Evolutionary conservation across 64 coral and sea anemone genomes (phyloP).

Genomic region (Pachyseris speciosa): DNA sequence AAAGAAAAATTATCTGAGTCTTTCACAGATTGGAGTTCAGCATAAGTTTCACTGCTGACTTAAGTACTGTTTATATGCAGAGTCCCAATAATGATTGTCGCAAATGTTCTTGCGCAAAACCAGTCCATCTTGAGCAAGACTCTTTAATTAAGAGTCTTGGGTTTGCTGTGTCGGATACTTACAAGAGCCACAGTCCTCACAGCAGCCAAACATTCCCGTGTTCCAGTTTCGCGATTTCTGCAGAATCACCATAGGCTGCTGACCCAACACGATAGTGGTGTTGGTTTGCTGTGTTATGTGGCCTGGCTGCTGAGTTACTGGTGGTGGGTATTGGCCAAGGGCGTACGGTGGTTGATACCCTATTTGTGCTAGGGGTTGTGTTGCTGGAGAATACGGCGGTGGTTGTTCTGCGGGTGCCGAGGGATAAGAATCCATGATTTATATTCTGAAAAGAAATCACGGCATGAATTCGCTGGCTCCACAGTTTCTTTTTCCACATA

Average conservation of each 20-base stretch:
- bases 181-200: constrained; percentile 35
- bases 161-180: not conserved
- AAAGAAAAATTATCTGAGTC: too few relatives aligned
- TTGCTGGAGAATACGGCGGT: not conserved
- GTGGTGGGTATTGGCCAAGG: not conserved
- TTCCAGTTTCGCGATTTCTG: not conserved
- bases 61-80: too few relatives aligned
- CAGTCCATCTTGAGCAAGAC: too few relatives aligned
- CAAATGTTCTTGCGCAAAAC: too few relatives aligned
- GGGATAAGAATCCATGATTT: not conserved
- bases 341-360: not conserved
- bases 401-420: not conserved
- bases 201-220: constrained; percentile 17
- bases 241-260: not conserved
- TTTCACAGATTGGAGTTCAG: too few relatives aligned
- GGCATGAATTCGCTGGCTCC: too few relatives aligned
- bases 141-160: not conserved
- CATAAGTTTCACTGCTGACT: too few relatives aligned
- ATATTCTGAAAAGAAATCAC: not conserved
- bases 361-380: not conserved
- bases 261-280: constrained; percentile 1
- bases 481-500: too few relatives aligned
- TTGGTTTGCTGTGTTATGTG: not conserved
- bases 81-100: too few relatives aligned
- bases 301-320: not conserved